Conservation (phyloP, 1,140 invertebrate species). For the Hetaerina americana region DNA sequence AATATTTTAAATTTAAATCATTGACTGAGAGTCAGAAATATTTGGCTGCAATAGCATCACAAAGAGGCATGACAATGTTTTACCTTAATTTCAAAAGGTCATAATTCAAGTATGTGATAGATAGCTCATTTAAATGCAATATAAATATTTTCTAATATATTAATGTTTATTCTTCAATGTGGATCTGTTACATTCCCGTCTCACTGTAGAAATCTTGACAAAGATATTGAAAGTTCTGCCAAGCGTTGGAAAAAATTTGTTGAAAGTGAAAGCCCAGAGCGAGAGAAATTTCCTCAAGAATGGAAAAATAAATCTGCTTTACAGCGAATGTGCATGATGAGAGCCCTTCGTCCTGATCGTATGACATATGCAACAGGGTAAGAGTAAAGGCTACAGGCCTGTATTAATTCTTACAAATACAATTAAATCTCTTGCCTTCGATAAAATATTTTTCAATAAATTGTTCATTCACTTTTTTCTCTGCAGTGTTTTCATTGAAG, state of each 20-base stretch:
- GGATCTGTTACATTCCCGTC: too few relatives aligned
- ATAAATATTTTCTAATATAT: too few relatives aligned
- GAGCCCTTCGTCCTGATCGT: conserved; percentile 47
- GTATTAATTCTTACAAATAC: background rate
- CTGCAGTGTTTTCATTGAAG: conserved; percentile 59
- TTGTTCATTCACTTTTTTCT: conserved; percentile 12
- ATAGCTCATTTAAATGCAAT: too few relatives aligned
- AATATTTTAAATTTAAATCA: too few relatives aligned
- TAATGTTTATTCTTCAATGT: too few relatives aligned
- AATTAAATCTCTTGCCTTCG: too few relatives aligned
- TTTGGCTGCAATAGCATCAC: too few relatives aligned
- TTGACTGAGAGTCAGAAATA: too few relatives aligned
- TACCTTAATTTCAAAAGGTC: too few relatives aligned
- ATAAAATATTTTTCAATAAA: background rate
- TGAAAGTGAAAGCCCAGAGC: conserved; percentile 80
- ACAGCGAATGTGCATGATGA: conserved; percentile 83
- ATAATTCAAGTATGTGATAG: too few relatives aligned
- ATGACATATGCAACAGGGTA: conserved; percentile 51
- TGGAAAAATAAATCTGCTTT: conserved; percentile 89
- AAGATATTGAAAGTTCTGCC: conserved; percentile 81
- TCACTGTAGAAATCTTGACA: conserved; percentile 55
- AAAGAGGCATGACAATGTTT: too few relatives aligned
- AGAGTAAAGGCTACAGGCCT: background rate
- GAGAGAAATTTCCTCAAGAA: conserved; percentile 87
- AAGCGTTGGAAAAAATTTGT: conserved; percentile 89